Conservation (phyloP, 2,797 vertebrate genomes). For the Cyprinodon diabolis region DNA sequence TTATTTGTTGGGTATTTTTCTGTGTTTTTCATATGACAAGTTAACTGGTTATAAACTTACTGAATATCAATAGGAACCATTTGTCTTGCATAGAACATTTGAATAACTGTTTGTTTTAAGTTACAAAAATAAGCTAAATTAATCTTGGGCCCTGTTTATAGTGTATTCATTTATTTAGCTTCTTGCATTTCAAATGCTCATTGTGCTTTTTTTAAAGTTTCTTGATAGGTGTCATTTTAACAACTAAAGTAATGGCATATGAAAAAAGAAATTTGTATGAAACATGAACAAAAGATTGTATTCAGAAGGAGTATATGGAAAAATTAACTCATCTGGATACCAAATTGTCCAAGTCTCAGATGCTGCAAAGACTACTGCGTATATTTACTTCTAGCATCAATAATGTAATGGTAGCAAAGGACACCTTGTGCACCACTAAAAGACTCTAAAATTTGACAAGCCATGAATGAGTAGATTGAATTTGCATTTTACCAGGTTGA, state of each 20-base stretch:
- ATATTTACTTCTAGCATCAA: background rate
- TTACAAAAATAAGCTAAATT: background rate
- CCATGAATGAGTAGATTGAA: constrained; percentile 7
- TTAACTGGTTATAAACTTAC: background rate
- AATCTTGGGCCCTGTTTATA: background rate
- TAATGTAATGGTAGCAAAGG: background rate
- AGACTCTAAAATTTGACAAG: constrained; percentile 10
- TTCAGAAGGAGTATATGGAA: background rate
- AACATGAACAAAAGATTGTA: background rate
- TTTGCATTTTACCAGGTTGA: constrained; percentile 37
- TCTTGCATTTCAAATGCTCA: background rate
- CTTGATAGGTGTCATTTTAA: background rate
- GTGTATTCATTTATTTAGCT: background rate
- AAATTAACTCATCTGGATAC: background rate
- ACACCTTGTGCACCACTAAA: background rate
- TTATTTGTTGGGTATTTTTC: no score
- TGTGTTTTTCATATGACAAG: no score
- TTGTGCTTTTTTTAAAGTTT: background rate
- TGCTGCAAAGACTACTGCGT: background rate
- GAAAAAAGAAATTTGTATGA: background rate
- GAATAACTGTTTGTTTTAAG: background rate
- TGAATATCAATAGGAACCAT: no score
- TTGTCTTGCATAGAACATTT: background rate
- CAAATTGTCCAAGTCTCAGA: background rate
- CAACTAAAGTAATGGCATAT: background rate